These are phyloP conservation scores for Ophioninae sp. DNA, from an alignment of 2,888 invertebrate genomes.

Conservation along the genomic window DNA sequence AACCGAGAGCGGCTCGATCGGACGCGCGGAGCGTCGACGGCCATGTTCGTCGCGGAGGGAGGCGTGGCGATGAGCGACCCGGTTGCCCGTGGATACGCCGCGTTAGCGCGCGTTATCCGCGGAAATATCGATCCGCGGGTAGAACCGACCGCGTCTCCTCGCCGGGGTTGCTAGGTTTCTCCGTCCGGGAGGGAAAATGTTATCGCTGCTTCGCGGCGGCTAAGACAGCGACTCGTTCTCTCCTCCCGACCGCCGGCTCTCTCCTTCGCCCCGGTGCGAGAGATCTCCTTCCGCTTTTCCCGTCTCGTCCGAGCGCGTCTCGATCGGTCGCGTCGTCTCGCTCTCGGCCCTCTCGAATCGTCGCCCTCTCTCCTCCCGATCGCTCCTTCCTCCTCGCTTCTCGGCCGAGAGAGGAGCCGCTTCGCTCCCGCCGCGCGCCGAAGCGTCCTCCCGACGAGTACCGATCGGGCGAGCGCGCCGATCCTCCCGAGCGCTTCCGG, in stretches of 20 bases:
- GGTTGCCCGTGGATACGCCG: slow-evolving; percentile 65
- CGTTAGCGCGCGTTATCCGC: slow-evolving; percentile 63
- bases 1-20: no score
- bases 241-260: slow-evolving; percentile 20
- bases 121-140: slow-evolving; percentile 66
- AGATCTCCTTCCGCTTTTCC: slow-evolving; percentile 21
- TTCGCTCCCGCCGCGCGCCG: no score
- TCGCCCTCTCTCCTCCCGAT: slow-evolving; percentile 15
- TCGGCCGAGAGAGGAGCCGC: background rate
- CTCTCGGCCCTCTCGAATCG: slow-evolving; percentile 34
- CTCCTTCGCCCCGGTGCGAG: slow-evolving; percentile 14
- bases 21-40: slow-evolving; percentile 66
- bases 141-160: slow-evolving; percentile 61
- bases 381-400: slow-evolving; percentile 23
- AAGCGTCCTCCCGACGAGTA: no score
- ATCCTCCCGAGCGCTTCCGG: no score
- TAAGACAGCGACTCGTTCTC: slow-evolving; percentile 79
- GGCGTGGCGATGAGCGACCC: slow-evolving; percentile 75
- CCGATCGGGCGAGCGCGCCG: no score
- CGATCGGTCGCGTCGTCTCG: slow-evolving; percentile 30
- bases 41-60: slow-evolving; percentile 77
- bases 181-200: slow-evolving; percentile 81
- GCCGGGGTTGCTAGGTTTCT: slow-evolving; percentile 79
- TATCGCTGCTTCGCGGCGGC: slow-evolving; percentile 81
- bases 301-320: slow-evolving; percentile 10